These are phyloP conservation scores for Erythrolamprus reginae DNA, from an alignment of 2,113 vertebrate species.

Conservation along the genomic window DNA sequence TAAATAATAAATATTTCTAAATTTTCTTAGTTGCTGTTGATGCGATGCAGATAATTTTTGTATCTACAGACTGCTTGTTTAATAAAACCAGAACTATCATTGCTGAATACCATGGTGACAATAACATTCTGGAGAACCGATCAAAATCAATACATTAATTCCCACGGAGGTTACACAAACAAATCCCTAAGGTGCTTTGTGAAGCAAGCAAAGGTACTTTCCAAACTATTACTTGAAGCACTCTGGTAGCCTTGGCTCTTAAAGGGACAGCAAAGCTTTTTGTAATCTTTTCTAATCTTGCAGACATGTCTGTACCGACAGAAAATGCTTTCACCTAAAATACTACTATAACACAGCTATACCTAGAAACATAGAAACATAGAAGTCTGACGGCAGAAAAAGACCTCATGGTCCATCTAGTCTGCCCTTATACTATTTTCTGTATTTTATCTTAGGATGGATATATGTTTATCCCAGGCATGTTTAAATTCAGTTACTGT, in stretches of 20 bases:
- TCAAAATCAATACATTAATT: background rate
- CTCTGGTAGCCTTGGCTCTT: background rate
- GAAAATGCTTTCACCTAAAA: background rate
- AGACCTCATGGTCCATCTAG: too few relatives aligned
- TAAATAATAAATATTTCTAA: too few relatives aligned
- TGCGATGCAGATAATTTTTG: background rate
- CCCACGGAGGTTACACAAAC: background rate
- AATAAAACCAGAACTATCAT: background rate
- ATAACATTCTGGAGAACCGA: background rate
- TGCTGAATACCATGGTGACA: background rate
- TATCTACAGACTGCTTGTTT: background rate
- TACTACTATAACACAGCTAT: background rate
- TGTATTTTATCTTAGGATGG: too few relatives aligned
- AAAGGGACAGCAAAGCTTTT: background rate
- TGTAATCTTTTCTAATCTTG: background rate
- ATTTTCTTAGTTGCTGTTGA: background rate
- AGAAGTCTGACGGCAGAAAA: too few relatives aligned
- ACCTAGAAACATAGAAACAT: too few relatives aligned
- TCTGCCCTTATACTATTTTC: too few relatives aligned
- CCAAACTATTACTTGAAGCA: background rate
- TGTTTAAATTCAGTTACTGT: too few relatives aligned
- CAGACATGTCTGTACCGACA: background rate
- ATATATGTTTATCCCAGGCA: too few relatives aligned
- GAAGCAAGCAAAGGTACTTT: background rate
- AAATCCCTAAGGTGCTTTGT: background rate